A percentile compares a stretch with the other conserved stretches of the same genome.
phyloP scores from a whole-genome alignment of 2,797 vertebrate species.

The Anguilla megastoma region DNA sequence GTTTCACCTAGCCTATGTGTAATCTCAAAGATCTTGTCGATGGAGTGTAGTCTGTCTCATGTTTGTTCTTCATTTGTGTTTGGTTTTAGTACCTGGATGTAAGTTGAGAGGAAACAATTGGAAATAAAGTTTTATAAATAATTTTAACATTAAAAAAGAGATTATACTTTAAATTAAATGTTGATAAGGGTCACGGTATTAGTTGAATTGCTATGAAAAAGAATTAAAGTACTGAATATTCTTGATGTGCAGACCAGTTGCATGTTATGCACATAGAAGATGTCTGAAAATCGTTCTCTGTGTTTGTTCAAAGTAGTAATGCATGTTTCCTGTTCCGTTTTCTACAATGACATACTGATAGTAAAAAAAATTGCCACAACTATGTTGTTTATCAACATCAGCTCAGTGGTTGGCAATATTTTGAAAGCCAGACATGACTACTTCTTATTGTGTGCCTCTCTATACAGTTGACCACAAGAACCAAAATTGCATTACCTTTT shows the following conservation, averaged over 20 bases:
- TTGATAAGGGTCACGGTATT: neutral
- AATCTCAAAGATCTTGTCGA: conserved; percentile 3
- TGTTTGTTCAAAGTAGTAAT: neutral
- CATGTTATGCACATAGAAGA: neutral
- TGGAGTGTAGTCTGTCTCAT: conserved; percentile 6
- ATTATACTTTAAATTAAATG: conserved; percentile 12
- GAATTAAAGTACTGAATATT: neutral
- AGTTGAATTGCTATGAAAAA: conserved; percentile 7
- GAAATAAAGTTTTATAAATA: conserved; percentile 48
- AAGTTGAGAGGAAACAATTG: conserved; percentile 28
- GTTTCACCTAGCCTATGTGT: conserved; percentile 17
- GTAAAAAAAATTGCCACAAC: neutral
- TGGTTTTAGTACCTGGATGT: conserved; percentile 29
- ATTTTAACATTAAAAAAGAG: conserved; percentile 17
- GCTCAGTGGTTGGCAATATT: neutral
- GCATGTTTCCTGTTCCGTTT: neutral
- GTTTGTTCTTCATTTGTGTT: conserved; percentile 31
- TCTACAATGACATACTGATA: neutral
- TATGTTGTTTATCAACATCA: neutral
- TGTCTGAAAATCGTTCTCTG: neutral
- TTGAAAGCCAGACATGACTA: neutral
- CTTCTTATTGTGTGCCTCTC: neutral
- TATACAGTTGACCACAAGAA: neutral
- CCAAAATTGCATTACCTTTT: neutral
- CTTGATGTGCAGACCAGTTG: neutral